Conservation (phyloP, 2,797 vertebrate genomes). For the Lithobates pipiens region DNA sequence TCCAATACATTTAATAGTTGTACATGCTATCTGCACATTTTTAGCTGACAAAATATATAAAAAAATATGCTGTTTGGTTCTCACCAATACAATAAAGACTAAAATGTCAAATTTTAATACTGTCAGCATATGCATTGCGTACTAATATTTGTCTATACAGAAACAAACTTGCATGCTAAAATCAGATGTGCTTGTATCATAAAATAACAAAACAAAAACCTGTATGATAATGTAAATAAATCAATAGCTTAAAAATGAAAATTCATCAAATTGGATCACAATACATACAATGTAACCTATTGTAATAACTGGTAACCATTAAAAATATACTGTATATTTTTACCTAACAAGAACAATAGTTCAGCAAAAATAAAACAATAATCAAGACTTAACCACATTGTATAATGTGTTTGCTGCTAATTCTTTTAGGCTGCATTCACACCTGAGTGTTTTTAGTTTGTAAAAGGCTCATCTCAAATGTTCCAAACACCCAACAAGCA, state of each 20-base stretch:
- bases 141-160: neutral
- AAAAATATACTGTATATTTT: neutral
- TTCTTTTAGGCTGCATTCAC: neutral
- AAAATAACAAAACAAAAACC: neutral
- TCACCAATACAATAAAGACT: neutral
- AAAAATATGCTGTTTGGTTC: neutral
- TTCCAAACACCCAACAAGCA: no score
- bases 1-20: slow-evolving; percentile 17
- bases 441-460: no score
- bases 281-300: neutral
- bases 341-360: neutral
- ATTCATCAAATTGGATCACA: neutral
- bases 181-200: neutral
- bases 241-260: slow-evolving; percentile 10
- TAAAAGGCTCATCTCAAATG: no score
- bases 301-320: neutral
- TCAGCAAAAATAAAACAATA: neutral
- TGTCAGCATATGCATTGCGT: neutral
- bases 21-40: slow-evolving; percentile 23
- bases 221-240: neutral
- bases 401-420: neutral
- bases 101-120: neutral
- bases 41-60: neutral
- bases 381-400: neutral
- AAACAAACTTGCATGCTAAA: neutral